Percentiles rank a stretch among this genome's conserved stretches.
Conservation (phyloP, 2,113 vertebrate genomes). For the Aspiorhynchus laticeps region DNA sequence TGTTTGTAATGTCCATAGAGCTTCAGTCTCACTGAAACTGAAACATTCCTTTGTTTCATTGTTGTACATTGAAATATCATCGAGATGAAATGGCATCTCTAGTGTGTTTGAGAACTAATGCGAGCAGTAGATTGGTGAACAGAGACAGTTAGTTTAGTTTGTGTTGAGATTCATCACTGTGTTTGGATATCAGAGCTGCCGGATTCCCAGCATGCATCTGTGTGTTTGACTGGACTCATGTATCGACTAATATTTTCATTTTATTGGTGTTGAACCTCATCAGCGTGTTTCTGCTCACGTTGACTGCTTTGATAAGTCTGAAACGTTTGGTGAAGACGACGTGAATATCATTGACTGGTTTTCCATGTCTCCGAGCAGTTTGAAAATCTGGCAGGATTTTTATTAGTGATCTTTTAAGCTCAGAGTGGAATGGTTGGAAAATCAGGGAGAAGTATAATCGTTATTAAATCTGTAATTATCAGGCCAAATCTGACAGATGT, state of each 20-base stretch:
- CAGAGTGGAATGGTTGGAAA: background rate
- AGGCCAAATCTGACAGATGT: background rate
- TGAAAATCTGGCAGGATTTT: background rate
- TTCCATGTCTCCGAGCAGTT: background rate
- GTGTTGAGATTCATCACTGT: constrained; percentile 6
- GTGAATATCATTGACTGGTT: background rate
- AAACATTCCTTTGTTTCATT: background rate
- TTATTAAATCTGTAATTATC: background rate
- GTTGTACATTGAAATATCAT: background rate
- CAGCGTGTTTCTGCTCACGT: constrained; percentile 35
- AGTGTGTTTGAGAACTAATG: background rate
- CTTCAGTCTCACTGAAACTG: background rate
- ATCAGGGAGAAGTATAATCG: background rate
- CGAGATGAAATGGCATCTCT: background rate
- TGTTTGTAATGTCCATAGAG: background rate
- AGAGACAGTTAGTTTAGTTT: constrained; percentile 14
- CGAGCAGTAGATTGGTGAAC: constrained; percentile 16
- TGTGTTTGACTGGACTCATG: constrained; percentile 4
- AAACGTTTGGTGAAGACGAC: background rate
- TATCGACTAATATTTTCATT: background rate
- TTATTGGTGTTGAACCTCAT: constrained; percentile 17
- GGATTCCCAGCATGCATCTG: background rate
- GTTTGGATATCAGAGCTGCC: constrained; percentile 25
- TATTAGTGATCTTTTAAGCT: background rate
- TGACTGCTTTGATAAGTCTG: background rate